Evolutionary conservation across 1,140 invertebrate genomes (phyloP).

Genomic region (Pogonus chalceus): DNA sequence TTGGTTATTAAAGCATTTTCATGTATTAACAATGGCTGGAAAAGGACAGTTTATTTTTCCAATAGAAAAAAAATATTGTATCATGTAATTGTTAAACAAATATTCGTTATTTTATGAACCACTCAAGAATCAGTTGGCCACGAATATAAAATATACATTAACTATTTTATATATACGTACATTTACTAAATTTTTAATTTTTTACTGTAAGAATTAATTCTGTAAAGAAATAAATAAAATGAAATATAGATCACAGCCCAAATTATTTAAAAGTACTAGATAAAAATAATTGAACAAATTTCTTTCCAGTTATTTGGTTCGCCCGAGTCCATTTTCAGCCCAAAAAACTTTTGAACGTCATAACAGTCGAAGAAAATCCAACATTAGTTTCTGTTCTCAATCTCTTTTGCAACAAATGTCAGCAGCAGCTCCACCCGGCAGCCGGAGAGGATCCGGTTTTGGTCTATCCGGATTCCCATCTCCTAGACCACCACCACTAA

Average conservation of each 20-base stretch:
- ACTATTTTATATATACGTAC: no score
- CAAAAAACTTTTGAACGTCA: constrained; percentile 89
- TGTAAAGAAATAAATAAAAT: no score
- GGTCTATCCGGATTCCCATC: constrained; percentile 50
- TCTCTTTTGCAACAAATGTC: constrained; percentile 55
- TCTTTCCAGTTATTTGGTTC: constrained; percentile 64
- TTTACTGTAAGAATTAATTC: no score
- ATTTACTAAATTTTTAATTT: background rate
- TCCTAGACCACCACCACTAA: constrained; percentile 55
- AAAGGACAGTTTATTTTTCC: no score
- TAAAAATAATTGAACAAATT: no score
- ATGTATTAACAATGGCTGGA: no score
- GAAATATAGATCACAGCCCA: no score
- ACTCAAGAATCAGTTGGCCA: no score
- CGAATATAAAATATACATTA: background rate
- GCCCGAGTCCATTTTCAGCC: constrained; percentile 83
- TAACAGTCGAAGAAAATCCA: constrained; percentile 80
- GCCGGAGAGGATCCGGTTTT: constrained; percentile 48
- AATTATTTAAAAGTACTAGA: background rate
- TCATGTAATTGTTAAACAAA: no score
- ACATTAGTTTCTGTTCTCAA: constrained; percentile 80
- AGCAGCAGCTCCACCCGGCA: constrained; percentile 35
- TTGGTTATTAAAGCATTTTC: no score
- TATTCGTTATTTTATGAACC: no score
- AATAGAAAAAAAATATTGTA: no score